These are phyloP conservation scores for Caenorhabditis macrosperma DNA, from an alignment of 2,888 invertebrate species.

Conservation along the genomic window DNA sequence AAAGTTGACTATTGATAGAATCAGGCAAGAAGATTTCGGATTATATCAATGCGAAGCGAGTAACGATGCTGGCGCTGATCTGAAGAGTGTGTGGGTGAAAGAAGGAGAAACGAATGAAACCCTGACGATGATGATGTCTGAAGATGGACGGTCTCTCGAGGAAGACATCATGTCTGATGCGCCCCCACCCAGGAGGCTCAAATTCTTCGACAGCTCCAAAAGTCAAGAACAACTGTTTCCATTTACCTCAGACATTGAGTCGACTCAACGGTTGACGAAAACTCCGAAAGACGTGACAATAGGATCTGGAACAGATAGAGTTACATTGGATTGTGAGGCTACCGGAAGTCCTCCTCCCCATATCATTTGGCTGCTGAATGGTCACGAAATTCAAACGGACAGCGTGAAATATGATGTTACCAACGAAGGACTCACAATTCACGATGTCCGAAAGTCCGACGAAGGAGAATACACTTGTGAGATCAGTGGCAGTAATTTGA, in stretches of 20 bases:
- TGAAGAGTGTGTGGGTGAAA: conserved; percentile 86
- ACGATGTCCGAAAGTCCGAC: conserved; percentile 65
- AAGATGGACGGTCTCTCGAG: conserved; percentile 36
- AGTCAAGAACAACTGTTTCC: conserved; percentile 49
- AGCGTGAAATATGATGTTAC: conserved; percentile 47
- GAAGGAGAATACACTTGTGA: conserved; percentile 82
- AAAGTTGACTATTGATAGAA: conserved; percentile 46
- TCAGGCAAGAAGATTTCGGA: conserved; percentile 82
- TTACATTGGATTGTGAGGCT: conserved; percentile 59
- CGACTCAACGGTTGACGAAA: conserved; percentile 30
- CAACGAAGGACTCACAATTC: conserved; percentile 58
- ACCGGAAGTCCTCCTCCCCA: conserved; percentile 49
- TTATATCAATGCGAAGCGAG: conserved; percentile 95
- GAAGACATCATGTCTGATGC: conserved; percentile 45
- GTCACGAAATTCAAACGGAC: conserved; percentile 44
- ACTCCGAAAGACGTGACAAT: conserved; percentile 58
- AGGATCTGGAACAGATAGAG: conserved; percentile 58
- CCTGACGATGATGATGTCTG: conserved; percentile 16
- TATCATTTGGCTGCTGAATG: conserved; percentile 55
- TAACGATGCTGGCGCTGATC: conserved; percentile 92
- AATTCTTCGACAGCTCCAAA: conserved; percentile 45
- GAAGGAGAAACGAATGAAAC: conserved; percentile 59
- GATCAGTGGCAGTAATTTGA: conserved; percentile 80
- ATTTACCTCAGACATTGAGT: conserved; percentile 44
- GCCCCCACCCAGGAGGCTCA: conserved; percentile 33